Evolutionary conservation across 1,140 invertebrate genomes (phyloP).

Genomic region (Heliconius hermathena): DNA sequence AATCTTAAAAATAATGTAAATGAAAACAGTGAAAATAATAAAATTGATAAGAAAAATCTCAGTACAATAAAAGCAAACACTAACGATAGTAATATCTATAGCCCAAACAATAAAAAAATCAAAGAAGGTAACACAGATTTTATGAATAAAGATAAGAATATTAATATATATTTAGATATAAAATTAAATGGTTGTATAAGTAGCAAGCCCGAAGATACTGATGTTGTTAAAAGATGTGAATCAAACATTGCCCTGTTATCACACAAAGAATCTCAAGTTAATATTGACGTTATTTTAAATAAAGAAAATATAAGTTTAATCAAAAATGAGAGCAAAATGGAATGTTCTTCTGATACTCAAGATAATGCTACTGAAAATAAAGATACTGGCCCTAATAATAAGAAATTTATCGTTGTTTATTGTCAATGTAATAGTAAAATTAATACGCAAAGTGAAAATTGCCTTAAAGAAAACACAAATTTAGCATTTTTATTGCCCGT

Average conservation of each 20-base stretch:
- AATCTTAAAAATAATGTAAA: not conserved
- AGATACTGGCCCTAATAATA: not conserved
- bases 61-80: not conserved
- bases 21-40: not conserved
- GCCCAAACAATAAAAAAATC: not conserved
- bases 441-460: not conserved
- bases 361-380: not conserved
- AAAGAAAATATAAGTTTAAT: slow-evolving; percentile 30
- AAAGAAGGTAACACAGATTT: not conserved
- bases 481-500: slow-evolving; percentile 4
- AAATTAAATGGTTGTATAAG: not conserved
- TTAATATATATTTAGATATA: not conserved
- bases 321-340: not conserved
- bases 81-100: not conserved
- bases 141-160: not conserved
- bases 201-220: not conserved
- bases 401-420: not conserved
- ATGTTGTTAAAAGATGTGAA: not conserved
- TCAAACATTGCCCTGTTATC: slow-evolving; percentile 20
- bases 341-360: not conserved
- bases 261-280: slow-evolving; percentile 43
- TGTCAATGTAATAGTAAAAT: not conserved
- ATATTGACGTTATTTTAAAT: slow-evolving; percentile 42
- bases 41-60: not conserved
- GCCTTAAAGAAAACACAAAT: not conserved